phyloP scores from a whole-genome alignment of 2,113 vertebrate genomes.

The Bombycilla garrulus region DNA sequence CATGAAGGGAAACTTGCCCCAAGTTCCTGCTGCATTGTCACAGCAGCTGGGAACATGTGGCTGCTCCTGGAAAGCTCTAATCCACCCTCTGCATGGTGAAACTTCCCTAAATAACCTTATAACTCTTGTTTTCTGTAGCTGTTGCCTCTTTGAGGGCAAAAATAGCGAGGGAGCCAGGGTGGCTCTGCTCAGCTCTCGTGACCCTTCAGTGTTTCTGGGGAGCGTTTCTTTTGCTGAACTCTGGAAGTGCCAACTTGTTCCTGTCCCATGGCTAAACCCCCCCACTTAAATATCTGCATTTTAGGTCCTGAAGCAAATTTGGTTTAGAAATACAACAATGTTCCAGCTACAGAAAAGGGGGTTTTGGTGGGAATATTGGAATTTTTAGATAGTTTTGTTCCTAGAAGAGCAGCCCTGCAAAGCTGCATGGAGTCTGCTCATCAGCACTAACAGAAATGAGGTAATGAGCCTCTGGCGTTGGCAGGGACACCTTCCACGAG shows the following conservation, averaged over 20 bases:
- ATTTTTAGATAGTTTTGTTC: neutral
- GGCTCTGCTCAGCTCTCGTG: neutral
- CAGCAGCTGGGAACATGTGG: neutral
- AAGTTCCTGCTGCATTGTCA: neutral
- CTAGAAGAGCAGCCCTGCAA: neutral
- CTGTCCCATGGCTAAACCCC: neutral
- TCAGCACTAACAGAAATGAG: neutral
- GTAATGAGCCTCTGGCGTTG: neutral
- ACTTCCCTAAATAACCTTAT: neutral
- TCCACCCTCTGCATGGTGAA: neutral
- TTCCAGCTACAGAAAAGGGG: neutral
- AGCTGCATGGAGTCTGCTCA: neutral
- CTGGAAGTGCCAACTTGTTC: neutral
- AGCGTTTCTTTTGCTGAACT: neutral
- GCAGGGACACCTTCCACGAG: neutral
- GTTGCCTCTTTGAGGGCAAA: neutral
- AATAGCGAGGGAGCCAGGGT: rapidly evolving
- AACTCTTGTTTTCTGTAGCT: neutral
- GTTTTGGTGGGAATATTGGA: neutral
- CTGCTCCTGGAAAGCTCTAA: neutral
- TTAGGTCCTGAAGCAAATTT: neutral
- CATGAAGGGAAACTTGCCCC: neutral
- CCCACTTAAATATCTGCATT: neutral
- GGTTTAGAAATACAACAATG: neutral
- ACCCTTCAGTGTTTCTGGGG: neutral